phyloP scores from a whole-genome alignment of 2,797 vertebrate genomes.

The Octomys mimax region DNA sequence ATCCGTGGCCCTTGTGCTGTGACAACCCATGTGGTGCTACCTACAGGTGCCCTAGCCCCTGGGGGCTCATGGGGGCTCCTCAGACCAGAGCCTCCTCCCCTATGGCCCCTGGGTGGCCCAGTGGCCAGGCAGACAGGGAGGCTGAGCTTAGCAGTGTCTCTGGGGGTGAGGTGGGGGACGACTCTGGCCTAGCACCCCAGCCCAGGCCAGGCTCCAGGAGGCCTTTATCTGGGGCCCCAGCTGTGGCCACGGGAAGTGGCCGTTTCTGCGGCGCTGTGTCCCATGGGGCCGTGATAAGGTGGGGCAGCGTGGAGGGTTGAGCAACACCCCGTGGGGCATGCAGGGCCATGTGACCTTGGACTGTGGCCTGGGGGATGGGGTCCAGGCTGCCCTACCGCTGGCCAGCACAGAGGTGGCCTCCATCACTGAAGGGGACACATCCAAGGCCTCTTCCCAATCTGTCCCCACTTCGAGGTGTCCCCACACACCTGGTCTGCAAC shows the following conservation, averaged over 20 bases:
- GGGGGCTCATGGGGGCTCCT: background rate
- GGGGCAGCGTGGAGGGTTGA: background rate
- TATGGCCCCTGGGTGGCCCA: background rate
- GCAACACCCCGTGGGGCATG: slow-evolving; percentile 10
- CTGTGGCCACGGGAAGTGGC: slow-evolving; percentile 66
- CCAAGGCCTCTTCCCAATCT: background rate
- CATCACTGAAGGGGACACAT: background rate
- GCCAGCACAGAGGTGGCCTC: background rate
- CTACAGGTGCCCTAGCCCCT: too few relatives aligned
- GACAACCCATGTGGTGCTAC: background rate
- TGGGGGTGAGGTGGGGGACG: background rate
- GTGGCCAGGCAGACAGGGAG: background rate
- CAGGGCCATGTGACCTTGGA: background rate
- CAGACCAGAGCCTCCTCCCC: background rate
- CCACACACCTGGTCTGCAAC: background rate
- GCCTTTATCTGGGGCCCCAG: slow-evolving; percentile 72
- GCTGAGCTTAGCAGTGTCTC: background rate
- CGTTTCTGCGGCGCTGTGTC: background rate
- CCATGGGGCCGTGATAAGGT: background rate
- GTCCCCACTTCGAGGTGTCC: background rate
- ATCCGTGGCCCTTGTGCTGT: background rate
- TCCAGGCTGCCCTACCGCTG: background rate
- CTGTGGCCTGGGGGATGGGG: background rate
- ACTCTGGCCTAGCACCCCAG: background rate
- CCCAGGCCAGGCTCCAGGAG: background rate